Percentiles rank a stretch among this genome's conserved stretches.
phyloP scores from a whole-genome alignment of 2,888 invertebrate species.

The Melitaea athalia region DNA sequence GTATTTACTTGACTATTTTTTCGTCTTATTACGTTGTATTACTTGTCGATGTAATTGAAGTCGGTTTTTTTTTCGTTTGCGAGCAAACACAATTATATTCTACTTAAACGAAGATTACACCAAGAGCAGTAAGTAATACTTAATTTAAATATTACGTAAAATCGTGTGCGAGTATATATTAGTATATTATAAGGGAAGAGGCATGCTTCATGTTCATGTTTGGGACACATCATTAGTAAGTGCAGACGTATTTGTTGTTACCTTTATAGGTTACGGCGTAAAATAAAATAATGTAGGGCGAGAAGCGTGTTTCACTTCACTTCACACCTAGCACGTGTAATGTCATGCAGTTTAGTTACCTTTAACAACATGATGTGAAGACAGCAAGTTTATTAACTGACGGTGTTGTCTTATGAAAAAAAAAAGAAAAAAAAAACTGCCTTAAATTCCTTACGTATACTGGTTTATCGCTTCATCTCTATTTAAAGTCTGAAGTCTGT shows the following conservation, averaged over 20 bases:
- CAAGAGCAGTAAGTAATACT: background rate
- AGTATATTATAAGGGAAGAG: background rate
- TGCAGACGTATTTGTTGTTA: constrained; percentile 50
- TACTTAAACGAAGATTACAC: background rate
- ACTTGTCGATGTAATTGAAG: too few relatives aligned
- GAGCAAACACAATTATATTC: too few relatives aligned
- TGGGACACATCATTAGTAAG: constrained; percentile 39
- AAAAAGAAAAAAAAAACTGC: background rate
- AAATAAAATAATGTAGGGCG: constrained; percentile 71
- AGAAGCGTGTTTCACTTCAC: constrained; percentile 63
- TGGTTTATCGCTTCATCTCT: too few relatives aligned
- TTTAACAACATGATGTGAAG: constrained; percentile 52
- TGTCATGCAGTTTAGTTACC: constrained; percentile 73
- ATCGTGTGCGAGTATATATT: constrained; percentile 1
- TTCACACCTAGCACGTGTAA: constrained; percentile 75
- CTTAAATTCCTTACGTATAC: background rate
- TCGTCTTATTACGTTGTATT: too few relatives aligned
- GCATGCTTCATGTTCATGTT: constrained; percentile 28
- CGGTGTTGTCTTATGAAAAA: constrained; percentile 17
- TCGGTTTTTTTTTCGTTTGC: too few relatives aligned
- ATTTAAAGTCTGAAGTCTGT: too few relatives aligned
- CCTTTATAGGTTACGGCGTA: constrained; percentile 60
- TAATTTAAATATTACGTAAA: constrained; percentile 3
- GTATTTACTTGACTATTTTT: too few relatives aligned
- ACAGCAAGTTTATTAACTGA: constrained; percentile 21